phyloP scores from a whole-genome alignment of 2,888 invertebrate genomes.

The Coenonympha arcania region DNA sequence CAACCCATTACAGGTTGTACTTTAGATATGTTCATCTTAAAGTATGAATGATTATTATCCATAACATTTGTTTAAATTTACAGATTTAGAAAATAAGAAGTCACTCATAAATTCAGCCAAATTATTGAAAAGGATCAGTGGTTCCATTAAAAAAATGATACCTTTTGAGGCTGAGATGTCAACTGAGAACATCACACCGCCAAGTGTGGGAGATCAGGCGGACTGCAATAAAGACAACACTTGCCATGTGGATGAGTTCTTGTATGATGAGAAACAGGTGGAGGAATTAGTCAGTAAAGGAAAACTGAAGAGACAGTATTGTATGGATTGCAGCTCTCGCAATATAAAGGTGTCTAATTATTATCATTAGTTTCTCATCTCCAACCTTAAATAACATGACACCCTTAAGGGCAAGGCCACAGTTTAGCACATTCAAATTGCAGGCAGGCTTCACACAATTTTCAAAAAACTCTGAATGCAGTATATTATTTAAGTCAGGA shows the following conservation, averaged over 20 bases:
- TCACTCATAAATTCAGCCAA: conserved; percentile 42
- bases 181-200: conserved; percentile 56
- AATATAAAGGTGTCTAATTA: conserved; percentile 49
- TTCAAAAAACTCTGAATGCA: too few relatives aligned
- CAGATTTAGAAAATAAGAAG: conserved; percentile 53
- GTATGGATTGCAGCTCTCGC: conserved; percentile 54
- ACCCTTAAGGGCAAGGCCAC: too few relatives aligned
- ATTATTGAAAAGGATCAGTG: conserved; percentile 47
- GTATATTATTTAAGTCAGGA: too few relatives aligned
- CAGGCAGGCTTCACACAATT: too few relatives aligned
- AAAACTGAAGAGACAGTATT: conserved; percentile 53
- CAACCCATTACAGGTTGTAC: too few relatives aligned
- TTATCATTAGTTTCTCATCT: too few relatives aligned
- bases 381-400: too few relatives aligned
- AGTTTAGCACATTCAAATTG: too few relatives aligned
- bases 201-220: conserved; percentile 61
- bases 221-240: conserved; percentile 72
- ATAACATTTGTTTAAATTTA: neutral
- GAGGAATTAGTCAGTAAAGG: conserved; percentile 57
- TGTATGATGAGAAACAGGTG: conserved; percentile 78
- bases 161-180: conserved; percentile 59
- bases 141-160: conserved; percentile 49
- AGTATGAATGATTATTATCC: too few relatives aligned
- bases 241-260: conserved; percentile 79
- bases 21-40: too few relatives aligned